Base-by-base conservation (phyloP, 2,888 invertebrate genomes). In the Drosophila merina region DNA sequence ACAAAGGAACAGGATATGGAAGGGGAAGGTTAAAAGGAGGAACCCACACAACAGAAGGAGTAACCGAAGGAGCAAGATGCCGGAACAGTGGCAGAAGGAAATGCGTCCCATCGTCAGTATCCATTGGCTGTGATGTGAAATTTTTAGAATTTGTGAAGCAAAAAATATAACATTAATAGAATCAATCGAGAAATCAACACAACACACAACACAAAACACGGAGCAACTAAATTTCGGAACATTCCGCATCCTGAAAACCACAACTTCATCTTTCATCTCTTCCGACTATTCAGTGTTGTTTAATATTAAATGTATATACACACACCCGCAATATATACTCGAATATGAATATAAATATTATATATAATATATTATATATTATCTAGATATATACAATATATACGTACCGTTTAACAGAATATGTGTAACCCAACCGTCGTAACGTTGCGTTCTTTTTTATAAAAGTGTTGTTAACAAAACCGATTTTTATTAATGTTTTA, bases 121-220 rank as follows among this genome's bases (percentile, higher is more conserved):
- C 86, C 85, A 90, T 90, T 90, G 89, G 90, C 89, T 90, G 89
- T 90, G 89, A 90, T 88, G 89, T 87, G 88, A 88, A 88, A 77
- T 79, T 58, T 73, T 82, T 88, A 82, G 75, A 69, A 79, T 72
- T 66, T 69, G 62, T 63, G 49, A 72, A 75, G 62, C 44, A 52
- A 42, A 42, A 42, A 42, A 36, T 50, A 42, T 14, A 42, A 42
- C 36, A 54, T 36, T n/a, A 36, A 36, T 36, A 72, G 67, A 60
- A 42, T 57, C 36, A 66, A 64, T 54, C 57, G 68, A 55, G 47
- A 68, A 67, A 68, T 45, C 67, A 63, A 63, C 36, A 31, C 7
- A 20, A 20, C 20, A 63, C 36, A 31, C 7, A 20, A 20, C 20
- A 20, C 20, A 49, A 10, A 47, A 47, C 20, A 57, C 36, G 57